phyloP scores from a whole-genome alignment of 2,797 vertebrate species.

The Vireo griseus region DNA sequence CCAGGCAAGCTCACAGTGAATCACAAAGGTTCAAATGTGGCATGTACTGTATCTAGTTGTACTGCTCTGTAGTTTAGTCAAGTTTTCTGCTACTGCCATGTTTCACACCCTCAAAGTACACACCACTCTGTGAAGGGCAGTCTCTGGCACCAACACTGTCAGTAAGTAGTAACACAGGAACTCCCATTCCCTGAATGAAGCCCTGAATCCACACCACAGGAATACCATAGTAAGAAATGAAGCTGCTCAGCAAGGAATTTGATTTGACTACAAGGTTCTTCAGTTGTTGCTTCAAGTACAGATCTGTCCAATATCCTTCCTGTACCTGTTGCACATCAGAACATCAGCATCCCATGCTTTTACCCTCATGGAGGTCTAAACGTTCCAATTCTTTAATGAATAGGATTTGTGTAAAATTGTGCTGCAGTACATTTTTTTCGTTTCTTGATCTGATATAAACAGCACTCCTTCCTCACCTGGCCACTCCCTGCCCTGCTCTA shows the following conservation, averaged over 20 bases:
- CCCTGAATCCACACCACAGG: background rate
- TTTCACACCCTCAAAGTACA: background rate
- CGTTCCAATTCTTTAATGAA: background rate
- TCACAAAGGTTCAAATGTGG: background rate
- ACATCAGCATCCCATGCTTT: background rate
- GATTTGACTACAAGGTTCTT: background rate
- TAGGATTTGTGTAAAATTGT: background rate
- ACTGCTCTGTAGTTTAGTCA: background rate
- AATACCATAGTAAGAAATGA: background rate
- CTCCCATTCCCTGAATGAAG: background rate
- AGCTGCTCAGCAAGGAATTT: background rate
- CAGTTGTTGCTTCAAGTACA: rapidly evolving
- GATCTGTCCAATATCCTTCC: background rate
- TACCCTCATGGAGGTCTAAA: background rate
- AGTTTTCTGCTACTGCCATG: background rate
- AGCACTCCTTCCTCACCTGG: background rate
- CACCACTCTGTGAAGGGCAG: background rate
- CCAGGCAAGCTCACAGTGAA: background rate
- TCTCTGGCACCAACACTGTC: background rate
- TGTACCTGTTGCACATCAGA: background rate
- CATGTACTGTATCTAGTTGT: background rate
- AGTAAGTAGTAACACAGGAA: background rate
- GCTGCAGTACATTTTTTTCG: background rate
- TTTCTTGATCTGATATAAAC: background rate
- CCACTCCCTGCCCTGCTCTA: background rate